Conservation (phyloP, 2,888 invertebrate species). For the Sturmia bella region DNA sequence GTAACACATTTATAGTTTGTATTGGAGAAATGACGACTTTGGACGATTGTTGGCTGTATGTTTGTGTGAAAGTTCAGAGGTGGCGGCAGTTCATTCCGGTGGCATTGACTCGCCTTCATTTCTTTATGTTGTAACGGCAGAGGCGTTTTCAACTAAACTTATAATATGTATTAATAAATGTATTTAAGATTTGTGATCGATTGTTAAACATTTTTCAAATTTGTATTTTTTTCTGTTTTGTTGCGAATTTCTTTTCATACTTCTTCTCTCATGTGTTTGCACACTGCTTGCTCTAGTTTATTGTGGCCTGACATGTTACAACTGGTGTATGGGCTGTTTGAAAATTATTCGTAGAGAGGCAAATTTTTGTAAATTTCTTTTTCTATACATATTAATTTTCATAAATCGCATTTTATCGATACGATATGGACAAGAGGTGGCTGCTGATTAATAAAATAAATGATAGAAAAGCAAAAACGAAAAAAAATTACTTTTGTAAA, state of each 20-base stretch:
- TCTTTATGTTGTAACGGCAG: slow-evolving; percentile 49
- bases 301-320: slow-evolving; percentile 29
- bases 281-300: slow-evolving; percentile 11
- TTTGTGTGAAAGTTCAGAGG: background rate
- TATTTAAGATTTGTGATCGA: slow-evolving; percentile 80
- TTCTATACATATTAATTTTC: slow-evolving; percentile 31
- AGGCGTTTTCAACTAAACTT: slow-evolving; percentile 71
- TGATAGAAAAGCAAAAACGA: slow-evolving; percentile 15
- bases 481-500: slow-evolving; percentile 11
- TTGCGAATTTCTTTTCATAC: slow-evolving; percentile 17
- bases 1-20: slow-evolving; percentile 22
- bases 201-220: slow-evolving; percentile 75
- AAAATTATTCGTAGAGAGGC: slow-evolving; percentile 54
- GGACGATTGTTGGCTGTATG: slow-evolving; percentile 13
- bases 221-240: slow-evolving; percentile 21
- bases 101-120: slow-evolving; percentile 55
- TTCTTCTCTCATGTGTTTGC: slow-evolving; percentile 1
- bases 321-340: slow-evolving; percentile 42
- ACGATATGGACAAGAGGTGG: slow-evolving; percentile 55
- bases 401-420: slow-evolving; percentile 40
- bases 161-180: slow-evolving; percentile 74
- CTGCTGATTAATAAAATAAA: slow-evolving; percentile 63
- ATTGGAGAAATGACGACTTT: slow-evolving; percentile 45
- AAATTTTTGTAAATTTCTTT: slow-evolving; percentile 49
- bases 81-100: slow-evolving; percentile 27